These are phyloP conservation scores for Oceanodroma tethys DNA, from an alignment of 2,113 vertebrate genomes.

Conservation along the genomic window DNA sequence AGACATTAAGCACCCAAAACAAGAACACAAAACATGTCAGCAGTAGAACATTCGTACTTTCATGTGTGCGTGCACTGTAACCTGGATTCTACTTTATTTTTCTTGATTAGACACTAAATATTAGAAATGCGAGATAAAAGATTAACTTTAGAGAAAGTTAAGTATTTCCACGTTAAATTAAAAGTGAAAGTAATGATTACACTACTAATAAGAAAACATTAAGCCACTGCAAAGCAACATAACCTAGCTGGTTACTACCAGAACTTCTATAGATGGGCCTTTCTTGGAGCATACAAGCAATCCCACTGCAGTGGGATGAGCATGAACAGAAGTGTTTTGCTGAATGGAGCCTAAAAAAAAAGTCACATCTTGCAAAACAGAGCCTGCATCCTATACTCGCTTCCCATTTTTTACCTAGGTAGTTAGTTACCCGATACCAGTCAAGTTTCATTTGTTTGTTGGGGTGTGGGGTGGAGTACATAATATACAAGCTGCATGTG, in stretches of 20 bases:
- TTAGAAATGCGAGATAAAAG: background rate
- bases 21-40: background rate
- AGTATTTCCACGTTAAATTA: background rate
- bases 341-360: background rate
- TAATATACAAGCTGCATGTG: background rate
- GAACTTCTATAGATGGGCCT: background rate
- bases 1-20: background rate
- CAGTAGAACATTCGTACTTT: background rate
- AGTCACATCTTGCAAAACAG: background rate
- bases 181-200: background rate
- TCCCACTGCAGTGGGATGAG: background rate
- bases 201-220: background rate
- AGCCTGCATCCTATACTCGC: background rate
- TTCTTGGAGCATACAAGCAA: background rate
- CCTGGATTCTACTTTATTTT: background rate
- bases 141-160: background rate
- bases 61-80: rapidly evolving
- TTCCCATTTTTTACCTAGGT: background rate
- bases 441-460: background rate
- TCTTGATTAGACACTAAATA: background rate
- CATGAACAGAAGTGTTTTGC: background rate
- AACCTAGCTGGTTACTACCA: background rate
- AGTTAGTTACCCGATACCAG: background rate
- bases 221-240: background rate
- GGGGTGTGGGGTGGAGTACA: background rate